Base-by-base conservation (phyloP, 2,797 vertebrate species). In the Iguana delicatissima region DNA sequence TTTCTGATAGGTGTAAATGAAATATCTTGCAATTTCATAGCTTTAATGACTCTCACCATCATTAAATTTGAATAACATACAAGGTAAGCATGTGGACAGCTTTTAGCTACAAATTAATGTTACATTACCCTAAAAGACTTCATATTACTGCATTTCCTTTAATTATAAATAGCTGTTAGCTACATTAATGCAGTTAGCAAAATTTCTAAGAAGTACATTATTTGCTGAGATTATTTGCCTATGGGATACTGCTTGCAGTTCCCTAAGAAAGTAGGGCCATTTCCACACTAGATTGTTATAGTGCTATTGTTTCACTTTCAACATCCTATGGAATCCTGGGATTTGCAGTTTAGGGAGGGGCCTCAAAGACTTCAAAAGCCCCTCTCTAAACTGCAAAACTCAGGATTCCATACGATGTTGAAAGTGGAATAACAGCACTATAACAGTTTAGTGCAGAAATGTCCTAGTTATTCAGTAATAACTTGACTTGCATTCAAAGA, bases 131-230 rank as follows among this genome's bases (percentile, higher is more conserved):
- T 72, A 35, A 57, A 89, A 83, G 62, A 79, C 16, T 89, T 92
- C 73, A 89, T 62, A 89, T 84, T 2, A 92, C 89, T 90, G 88
- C 38, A 88, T 84, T 22, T 32, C n/a, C 59, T 93, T 86, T 90
- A 86, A 83, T 57, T 92, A 92, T n/a, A 82, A 64, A 82, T 84
- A 88, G 90, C 85, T 85, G 83, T 72, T 80, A 69, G 0, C 62
- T 93, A 9, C 62, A 74, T 87, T 73, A 91, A 89, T 0, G 0
- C 74, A 91, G 84, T 12, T 87, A 57, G 69, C n/a, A 29, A 24
- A 77, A 81, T 57, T 67, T 42, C n/a, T 86, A 77, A 38, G 89
- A 42, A 89, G 22, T 0, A 0, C 50, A 50, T 1, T 55, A 64
- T 89, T 91, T 89, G 24, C 81, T 80, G 55, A 88, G 20, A 82